These are phyloP conservation scores for Erynnis tages DNA, from an alignment of 2,888 invertebrate genomes.

Conservation along the genomic window DNA sequence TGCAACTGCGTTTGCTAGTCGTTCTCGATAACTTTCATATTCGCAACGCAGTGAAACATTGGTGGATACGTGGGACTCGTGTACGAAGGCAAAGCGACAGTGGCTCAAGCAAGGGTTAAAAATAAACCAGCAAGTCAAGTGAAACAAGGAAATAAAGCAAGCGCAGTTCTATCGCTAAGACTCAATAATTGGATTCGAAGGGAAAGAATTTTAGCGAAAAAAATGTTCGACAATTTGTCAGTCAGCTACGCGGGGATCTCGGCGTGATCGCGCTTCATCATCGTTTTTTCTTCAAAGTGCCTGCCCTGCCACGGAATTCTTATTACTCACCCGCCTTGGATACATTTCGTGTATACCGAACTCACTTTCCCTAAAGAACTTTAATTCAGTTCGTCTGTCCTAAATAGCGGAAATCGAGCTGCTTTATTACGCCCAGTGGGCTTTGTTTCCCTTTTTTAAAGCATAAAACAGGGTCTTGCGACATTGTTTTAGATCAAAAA, in stretches of 20 bases:
- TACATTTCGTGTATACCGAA: conserved; percentile 62
- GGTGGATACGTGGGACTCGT: conserved; percentile 43
- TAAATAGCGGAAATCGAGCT: conserved; percentile 66
- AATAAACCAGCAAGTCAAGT: conserved; percentile 43
- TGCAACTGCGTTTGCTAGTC: background rate
- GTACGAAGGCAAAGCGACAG: conserved; percentile 31
- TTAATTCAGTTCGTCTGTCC: conserved; percentile 63
- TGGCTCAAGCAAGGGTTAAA: conserved; percentile 39
- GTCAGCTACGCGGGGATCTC: conserved; percentile 60
- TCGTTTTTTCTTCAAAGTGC: conserved; percentile 68
- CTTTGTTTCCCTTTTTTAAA: conserved; percentile 62
- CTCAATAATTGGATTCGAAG: conserved; percentile 69
- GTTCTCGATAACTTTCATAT: conserved; percentile 41
- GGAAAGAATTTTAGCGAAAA: conserved; percentile 68
- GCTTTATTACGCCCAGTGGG: conserved; percentile 66
- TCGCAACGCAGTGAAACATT: conserved; percentile 39
- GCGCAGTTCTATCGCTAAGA: conserved; percentile 51
- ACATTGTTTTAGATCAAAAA: background rate
- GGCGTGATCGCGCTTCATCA: conserved; percentile 74
- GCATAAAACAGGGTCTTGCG: conserved; percentile 40
- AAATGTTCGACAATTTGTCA: conserved; percentile 73
- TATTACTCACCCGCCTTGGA: conserved; percentile 62
- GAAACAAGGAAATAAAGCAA: conserved; percentile 51
- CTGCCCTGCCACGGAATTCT: conserved; percentile 59
- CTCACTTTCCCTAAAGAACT: conserved; percentile 66